Percentiles rank a stretch among this genome's conserved stretches.
Evolutionary conservation across 2,113 vertebrate species (phyloP).

Genomic region (Phalacrocorax carbo): DNA sequence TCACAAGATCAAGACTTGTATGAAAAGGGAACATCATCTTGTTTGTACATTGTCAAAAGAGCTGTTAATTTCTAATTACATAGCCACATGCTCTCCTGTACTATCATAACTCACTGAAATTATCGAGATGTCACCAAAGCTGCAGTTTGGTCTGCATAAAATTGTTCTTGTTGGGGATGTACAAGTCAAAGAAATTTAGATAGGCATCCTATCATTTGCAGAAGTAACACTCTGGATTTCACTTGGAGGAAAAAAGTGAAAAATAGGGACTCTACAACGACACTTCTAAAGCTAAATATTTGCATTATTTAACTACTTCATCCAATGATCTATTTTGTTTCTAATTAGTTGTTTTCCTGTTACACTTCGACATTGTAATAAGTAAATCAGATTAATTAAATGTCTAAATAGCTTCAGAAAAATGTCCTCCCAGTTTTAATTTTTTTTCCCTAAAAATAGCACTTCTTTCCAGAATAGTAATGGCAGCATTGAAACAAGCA

Average conservation of each 20-base stretch:
- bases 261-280: background rate
- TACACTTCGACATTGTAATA: background rate
- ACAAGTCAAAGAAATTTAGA: background rate
- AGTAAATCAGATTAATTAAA: background rate
- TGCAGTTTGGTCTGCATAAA: background rate
- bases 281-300: background rate
- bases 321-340: background rate
- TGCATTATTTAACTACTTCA: background rate
- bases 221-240: background rate
- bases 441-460: background rate
- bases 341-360: background rate
- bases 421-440: fast-evolving
- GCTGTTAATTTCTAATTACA: slow-evolving; percentile 14
- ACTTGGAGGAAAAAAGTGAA: background rate
- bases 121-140: background rate
- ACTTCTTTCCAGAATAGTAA: background rate
- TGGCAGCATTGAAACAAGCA: background rate
- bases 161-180: background rate
- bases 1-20: background rate
- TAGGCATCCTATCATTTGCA: background rate
- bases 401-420: background rate
- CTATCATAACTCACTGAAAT: background rate
- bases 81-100: background rate
- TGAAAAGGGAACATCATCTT: background rate
- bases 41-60: background rate